Conservation (phyloP, 2,113 vertebrate genomes). For the Tenebrosternarchus preto region DNA sequence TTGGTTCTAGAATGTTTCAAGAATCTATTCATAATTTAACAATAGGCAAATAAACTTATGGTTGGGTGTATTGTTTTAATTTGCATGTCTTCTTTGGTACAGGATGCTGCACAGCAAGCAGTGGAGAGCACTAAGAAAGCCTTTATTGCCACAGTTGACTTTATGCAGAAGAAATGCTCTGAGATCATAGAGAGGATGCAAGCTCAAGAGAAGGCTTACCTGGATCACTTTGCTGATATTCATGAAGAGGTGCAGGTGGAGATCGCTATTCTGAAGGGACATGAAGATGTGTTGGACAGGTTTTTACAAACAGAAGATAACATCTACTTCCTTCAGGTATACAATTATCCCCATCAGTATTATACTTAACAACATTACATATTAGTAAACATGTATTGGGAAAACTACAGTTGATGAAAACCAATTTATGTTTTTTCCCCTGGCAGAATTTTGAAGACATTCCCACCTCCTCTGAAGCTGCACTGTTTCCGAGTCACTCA, state of each 20-base stretch:
- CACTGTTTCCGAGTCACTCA: neutral
- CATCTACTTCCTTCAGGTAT: conserved; percentile 65
- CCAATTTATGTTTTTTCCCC: neutral
- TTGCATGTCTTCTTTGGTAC: neutral
- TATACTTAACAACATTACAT: too few relatives aligned
- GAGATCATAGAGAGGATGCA: conserved; percentile 54
- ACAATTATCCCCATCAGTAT: neutral
- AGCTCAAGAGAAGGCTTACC: conserved; percentile 36
- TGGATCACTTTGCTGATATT: conserved; percentile 24
- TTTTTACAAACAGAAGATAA: conserved; percentile 50
- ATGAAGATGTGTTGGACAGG: conserved; percentile 48
- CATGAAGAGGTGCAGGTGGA: conserved; percentile 38
- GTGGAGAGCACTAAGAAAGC: conserved; percentile 55
- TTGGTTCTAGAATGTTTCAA: too few relatives aligned
- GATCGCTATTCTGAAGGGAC: conserved; percentile 51
- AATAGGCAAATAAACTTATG: neutral
- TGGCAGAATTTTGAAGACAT: conserved; percentile 39
- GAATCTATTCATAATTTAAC: neutral
- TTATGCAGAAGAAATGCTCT: conserved; percentile 57
- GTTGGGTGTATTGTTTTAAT: neutral
- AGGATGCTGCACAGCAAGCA: conserved; percentile 32
- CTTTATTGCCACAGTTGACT: conserved; percentile 48
- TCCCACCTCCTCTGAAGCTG: neutral
- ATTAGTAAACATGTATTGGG: neutral
- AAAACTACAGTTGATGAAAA: neutral